Evolutionary conservation across 2,888 invertebrate species (phyloP).

Genomic region (Atethmia centrago): DNA sequence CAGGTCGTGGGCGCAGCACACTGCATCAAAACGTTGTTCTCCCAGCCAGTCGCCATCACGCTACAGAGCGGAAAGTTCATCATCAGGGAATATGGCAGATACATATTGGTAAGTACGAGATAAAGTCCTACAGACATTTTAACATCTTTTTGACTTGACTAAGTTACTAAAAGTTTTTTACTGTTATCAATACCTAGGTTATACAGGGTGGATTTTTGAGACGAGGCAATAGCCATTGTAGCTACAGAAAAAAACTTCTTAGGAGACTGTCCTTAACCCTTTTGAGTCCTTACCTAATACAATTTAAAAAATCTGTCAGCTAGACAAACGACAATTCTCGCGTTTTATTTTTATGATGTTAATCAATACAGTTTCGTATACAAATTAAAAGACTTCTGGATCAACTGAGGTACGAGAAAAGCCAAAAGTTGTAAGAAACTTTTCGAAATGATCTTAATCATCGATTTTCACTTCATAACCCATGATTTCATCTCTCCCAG

Average conservation of each 20-base stretch:
- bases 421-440: not conserved
- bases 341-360: too few relatives aligned
- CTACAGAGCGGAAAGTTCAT: constrained; percentile 97
- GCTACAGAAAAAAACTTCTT: not conserved
- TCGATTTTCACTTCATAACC: not conserved
- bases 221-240: not conserved
- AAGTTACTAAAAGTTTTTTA: too few relatives aligned
- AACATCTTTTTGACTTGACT: not conserved
- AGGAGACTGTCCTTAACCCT: too few relatives aligned
- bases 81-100: constrained; percentile 95
- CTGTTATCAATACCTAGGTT: not conserved
- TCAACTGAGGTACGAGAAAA: not conserved
- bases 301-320: too few relatives aligned
- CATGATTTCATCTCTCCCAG: constrained; percentile 82
- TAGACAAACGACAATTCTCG: too few relatives aligned
- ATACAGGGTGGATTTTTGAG: not conserved
- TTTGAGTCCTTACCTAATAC: too few relatives aligned
- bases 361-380: not conserved
- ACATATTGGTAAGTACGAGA: constrained; percentile 93
- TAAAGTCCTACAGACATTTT: not conserved
- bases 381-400: not conserved
- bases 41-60: constrained; percentile 94
- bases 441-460: not conserved
- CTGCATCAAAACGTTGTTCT: constrained; percentile 94
- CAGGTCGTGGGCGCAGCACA: constrained; percentile 96